Evolutionary conservation across 1,140 invertebrate species (phyloP).

Genomic region (Drosophila nikananu): DNA sequence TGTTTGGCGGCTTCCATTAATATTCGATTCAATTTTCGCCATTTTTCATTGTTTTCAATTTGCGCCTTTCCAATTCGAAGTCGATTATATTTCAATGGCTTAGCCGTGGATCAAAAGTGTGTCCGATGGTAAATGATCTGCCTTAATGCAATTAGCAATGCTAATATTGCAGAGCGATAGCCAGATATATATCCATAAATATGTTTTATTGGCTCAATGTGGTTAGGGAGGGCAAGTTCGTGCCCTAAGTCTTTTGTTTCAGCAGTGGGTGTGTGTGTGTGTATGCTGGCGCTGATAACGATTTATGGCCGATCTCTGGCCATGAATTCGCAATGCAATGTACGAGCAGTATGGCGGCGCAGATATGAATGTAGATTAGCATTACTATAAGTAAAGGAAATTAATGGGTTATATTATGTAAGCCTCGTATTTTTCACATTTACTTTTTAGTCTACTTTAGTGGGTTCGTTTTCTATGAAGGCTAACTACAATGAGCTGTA

Average conservation of each 20-base stretch:
- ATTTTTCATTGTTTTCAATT: conserved; percentile 66
- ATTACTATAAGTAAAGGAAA: conserved; percentile 14
- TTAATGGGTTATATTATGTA: conserved; percentile 25
- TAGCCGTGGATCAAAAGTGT: conserved; percentile 44
- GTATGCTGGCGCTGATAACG: conserved; percentile 33
- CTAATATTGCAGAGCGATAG: conserved; percentile 54
- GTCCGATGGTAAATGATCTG: conserved; percentile 61
- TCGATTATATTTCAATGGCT: conserved; percentile 50
- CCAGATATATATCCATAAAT: conserved; percentile 58
- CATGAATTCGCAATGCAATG: conserved; percentile 41
- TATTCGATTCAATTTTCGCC: conserved; percentile 33
- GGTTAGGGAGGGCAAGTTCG: conserved; percentile 49
- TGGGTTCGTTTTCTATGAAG: background rate
- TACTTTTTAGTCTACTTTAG: background rate
- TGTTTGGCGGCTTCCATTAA: conserved; percentile 21
- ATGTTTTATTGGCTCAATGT: conserved; percentile 53
- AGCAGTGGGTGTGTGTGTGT: conserved; percentile 26
- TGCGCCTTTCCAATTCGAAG: conserved; percentile 62
- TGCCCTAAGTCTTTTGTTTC: conserved; percentile 81
- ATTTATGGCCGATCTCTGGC: conserved; percentile 52
- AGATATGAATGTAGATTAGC: conserved; percentile 21
- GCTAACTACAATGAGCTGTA: no score
- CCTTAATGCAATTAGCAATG: conserved; percentile 69
- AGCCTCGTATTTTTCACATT: background rate
- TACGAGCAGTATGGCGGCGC: background rate